Evolutionary conservation across 2,888 invertebrate species (phyloP).

Genomic region (Tipula confusa): DNA sequence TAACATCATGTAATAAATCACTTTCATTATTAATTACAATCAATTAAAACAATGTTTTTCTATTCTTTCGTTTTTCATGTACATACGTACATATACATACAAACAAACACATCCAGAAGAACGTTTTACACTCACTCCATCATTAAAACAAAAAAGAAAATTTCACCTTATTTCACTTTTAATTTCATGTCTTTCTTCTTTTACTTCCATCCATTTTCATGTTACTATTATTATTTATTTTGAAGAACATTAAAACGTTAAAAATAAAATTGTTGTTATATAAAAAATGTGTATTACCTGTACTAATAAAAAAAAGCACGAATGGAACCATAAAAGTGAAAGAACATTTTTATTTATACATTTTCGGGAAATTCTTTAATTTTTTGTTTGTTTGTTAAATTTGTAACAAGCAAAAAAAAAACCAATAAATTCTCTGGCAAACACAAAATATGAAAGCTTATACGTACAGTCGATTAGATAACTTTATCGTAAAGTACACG

Average conservation of each 20-base stretch:
- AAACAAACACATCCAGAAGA: not conserved
- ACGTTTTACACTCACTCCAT: not conserved
- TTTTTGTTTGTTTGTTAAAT: not conserved
- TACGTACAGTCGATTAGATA: not conserved
- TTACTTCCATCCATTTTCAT: not conserved
- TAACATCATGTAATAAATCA: conserved; percentile 27
- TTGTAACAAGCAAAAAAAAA: not conserved
- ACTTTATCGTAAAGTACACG: not conserved
- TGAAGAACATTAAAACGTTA: not conserved
- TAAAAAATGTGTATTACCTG: not conserved
- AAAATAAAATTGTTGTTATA: not conserved
- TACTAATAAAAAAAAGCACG: not conserved
- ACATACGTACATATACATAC: not conserved
- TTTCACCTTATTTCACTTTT: not conserved
- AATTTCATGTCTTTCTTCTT: not conserved
- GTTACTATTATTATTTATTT: not conserved
- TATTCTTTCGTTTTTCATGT: not conserved
- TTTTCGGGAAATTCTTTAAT: not conserved
- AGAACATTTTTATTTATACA: not conserved
- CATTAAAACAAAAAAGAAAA: too few species aligned
- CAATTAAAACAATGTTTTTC: conserved; percentile 27
- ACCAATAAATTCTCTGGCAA: not conserved
- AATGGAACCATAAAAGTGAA: not conserved
- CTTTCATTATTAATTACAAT: conserved; percentile 30
- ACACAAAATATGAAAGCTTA: not conserved